Evolutionary conservation across 2,888 invertebrate genomes (phyloP).

Genomic region (Drosophila fulvimacula): DNA sequence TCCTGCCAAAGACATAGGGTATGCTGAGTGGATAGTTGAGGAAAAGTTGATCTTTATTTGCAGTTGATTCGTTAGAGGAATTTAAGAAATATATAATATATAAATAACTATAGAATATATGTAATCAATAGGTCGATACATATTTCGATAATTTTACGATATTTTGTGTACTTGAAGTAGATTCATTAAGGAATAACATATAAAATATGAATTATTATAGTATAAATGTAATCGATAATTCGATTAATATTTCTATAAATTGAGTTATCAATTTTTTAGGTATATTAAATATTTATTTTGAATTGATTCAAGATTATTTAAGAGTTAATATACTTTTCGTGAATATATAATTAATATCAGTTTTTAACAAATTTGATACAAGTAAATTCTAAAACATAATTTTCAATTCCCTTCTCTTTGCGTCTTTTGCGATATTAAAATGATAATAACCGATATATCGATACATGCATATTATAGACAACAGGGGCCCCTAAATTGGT

Average conservation of each 20-base stretch:
- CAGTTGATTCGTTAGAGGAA: too few relatives aligned
- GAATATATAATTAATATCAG: too few relatives aligned
- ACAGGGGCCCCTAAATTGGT: too few relatives aligned
- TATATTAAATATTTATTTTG: background rate
- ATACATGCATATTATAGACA: too few relatives aligned
- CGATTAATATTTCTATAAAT: background rate
- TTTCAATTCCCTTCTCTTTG: too few relatives aligned
- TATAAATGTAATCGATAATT: background rate
- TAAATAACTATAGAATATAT: too few relatives aligned
- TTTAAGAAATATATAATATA: too few relatives aligned
- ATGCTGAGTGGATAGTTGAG: background rate
- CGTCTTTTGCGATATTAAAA: background rate
- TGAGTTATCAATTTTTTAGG: background rate
- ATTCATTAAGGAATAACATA: background rate
- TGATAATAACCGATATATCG: too few relatives aligned
- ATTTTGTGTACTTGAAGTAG: background rate
- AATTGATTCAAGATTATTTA: background rate
- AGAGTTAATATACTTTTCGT: background rate
- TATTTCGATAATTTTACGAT: too few relatives aligned
- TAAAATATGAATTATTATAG: background rate
- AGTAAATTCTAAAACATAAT: too few relatives aligned
- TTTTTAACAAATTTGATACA: background rate
- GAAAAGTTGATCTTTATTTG: too few relatives aligned
- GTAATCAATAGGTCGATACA: too few relatives aligned
- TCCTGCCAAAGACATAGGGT: background rate